Evolutionary conservation across 1,140 invertebrate genomes (phyloP), one percentile per base, ranked within the genome.

Genomic region (Globodera ellingtonae): DNA sequence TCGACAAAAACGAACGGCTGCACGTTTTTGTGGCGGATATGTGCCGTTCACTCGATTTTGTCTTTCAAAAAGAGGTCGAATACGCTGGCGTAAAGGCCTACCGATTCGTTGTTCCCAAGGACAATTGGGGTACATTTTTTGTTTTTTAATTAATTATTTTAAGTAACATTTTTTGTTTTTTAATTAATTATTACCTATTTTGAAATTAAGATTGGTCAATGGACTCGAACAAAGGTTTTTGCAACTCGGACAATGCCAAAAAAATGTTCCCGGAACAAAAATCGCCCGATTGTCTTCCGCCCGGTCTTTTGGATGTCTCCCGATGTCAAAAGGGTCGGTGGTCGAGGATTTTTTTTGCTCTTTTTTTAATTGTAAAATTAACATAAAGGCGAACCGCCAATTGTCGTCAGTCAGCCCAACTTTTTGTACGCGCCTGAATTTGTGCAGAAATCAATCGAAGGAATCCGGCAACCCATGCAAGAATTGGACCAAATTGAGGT

Each of bases 401-500:
- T 89, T 62, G 70, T 90, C 52, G 56, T 88, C 21, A 90, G 89
- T 73, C 56, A 78, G 56, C 88, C 89, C 10, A 89, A 90, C 62
- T 89, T 89, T 73, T 82, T 86, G 52, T 82, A 84, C 69, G 81
- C 81, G 21, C 81, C 87, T 35, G 72, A 84, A n/a, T 81, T 82
- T 77, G 84, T 83, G 9, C 80, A 84, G 24, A 69, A 82, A 18
- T 75, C 89, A 24, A 79, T 80, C 66, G 74, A 86, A 15, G 83
- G 73, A 10, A n/a, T 79, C 18, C 62, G 83, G 6, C 84, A 82
- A 44, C 46, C 81, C 24, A 76, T 82, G 72, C 80, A 77, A 24
- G 83, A 87, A n/a, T 62, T 69, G 24, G 87, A 89, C 78, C 86
- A 90, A 74, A 90, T 90, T 69, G 82, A 84, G 73, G 76, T 88